Evolutionary conservation across 92 coral and sea anemone species (phyloP).

Genomic region (Phymanthus crucifer): DNA sequence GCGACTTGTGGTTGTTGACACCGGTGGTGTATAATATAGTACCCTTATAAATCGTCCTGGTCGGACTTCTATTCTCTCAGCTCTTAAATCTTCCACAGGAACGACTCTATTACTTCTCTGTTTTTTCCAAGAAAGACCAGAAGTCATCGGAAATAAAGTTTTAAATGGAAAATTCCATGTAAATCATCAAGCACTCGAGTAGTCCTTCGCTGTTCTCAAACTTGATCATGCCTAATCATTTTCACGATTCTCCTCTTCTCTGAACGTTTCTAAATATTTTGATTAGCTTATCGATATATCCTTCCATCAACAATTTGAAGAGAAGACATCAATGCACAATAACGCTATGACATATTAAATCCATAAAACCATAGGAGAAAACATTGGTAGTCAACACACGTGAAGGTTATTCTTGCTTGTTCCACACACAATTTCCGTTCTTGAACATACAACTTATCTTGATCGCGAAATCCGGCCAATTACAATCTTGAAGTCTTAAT

Average conservation of each 20-base stretch:
- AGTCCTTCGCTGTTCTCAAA: not conserved
- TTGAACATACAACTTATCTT: constrained; percentile 11
- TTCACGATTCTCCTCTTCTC: not conserved
- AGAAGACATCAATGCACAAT: constrained; percentile 7
- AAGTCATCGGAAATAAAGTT: constrained; percentile 48
- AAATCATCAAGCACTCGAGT: constrained; percentile 16
- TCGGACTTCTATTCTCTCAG: constrained; percentile 78
- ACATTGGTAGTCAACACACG: constrained; percentile 16
- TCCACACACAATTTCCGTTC: constrained; percentile 11
- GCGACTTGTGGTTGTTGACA: constrained; percentile 17
- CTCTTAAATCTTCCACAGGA: constrained; percentile 61
- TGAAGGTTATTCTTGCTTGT: constrained; percentile 4
- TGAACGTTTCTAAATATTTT: constrained; percentile 2
- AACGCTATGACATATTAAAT: constrained; percentile 20
- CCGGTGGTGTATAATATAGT: constrained; percentile 55
- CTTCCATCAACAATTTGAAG: constrained; percentile 12
- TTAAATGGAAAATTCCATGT: constrained; percentile 16
- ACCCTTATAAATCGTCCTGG: constrained; percentile 72
- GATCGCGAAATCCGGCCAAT: constrained; percentile 17
- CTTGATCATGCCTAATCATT: not conserved
- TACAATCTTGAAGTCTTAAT: constrained; percentile 9
- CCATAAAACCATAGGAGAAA: not conserved
- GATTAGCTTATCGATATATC: not conserved
- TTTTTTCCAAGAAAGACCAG: constrained; percentile 25
- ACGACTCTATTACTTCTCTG: constrained; percentile 51